Evolutionary conservation across 2,888 invertebrate genomes (phyloP), one percentile per base, ranked within the genome.

Genomic region (Pammene aurita): DNA sequence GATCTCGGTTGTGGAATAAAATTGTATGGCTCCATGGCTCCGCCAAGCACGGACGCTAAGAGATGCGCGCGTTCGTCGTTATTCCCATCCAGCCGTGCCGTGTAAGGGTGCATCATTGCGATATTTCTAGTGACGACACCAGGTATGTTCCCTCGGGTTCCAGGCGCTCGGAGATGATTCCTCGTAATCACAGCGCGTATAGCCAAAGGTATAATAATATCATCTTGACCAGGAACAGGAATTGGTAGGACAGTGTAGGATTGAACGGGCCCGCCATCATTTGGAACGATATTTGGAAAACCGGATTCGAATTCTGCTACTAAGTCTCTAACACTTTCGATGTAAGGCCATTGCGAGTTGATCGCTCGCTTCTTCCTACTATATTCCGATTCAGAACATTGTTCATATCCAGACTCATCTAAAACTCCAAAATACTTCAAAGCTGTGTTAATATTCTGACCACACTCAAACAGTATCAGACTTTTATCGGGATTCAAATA

Each of bases 241-340:
- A 67, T 61, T 18, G 66, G 66, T 7, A 67, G 52, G 13, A 67
- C 65, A 6, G 69, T 69, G 16, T 60, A 64, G 0, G 64, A 65
- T 38, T 55, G 58, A 10, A 69, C 65, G 1, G 69, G 41, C 11
- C 69, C 65, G 6, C 64, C 58, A 9, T 65, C 60, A 14, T 60
- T 11, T 16, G 46, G 65, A 7, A 5, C 0, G 5, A 65, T 35
- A 10, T 52, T 69, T 10, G 69, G 69, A 48, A 69, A 64, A 6
- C 68, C 68, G 2, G 68, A 68, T 55, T 69, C 69, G 26, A 41
- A 65, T 10, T 69, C 65, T n/a, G 65, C 58, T 41, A 69, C 55
- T 14, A 69, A 48, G 46, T 69, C 69, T 41, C 54, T 54, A 13
- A 69, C 69, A 18, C 64, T 69, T 0, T 46, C 16, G 6, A 69